Evolutionary conservation across 2,888 invertebrate species (phyloP).

Genomic region (Hybos culiciformis): DNA sequence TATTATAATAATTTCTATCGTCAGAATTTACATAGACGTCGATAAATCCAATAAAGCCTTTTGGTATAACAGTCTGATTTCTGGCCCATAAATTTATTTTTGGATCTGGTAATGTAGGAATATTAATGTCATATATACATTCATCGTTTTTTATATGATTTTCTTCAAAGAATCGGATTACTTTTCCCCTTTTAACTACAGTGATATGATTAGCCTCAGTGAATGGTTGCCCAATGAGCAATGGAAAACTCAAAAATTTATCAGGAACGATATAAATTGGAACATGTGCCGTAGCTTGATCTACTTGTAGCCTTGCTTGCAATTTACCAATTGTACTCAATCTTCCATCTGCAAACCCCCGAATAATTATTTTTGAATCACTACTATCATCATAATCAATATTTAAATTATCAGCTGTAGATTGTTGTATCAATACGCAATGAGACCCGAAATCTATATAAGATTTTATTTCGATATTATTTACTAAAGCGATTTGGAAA

Average conservation of each 20-base stretch:
- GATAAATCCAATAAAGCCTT: constrained; percentile 12
- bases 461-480: constrained; percentile 1
- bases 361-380: background rate
- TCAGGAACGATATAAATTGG: constrained; percentile 10
- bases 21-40: constrained; percentile 2
- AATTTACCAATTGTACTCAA: constrained; percentile 9
- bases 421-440: background rate
- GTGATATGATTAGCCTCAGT: constrained; percentile 12
- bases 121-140: constrained; percentile 8
- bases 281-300: constrained; percentile 8
- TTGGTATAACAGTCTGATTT: constrained; percentile 10
- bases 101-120: constrained; percentile 8
- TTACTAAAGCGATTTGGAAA: background rate
- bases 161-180: constrained; percentile 10
- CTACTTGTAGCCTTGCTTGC: constrained; percentile 6
- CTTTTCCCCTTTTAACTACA: constrained; percentile 10
- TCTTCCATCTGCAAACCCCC: constrained; percentile 2
- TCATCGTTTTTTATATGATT: constrained; percentile 7
- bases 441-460: background rate
- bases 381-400: background rate
- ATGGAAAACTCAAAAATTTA: constrained; percentile 7
- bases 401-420: too few species aligned
- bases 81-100: constrained; percentile 10
- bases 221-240: constrained; percentile 11
- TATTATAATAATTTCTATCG: too few species aligned